Percentiles rank a stretch among this genome's conserved stretches.
Evolutionary conservation across 30 jellyfish, hydroid and myxozoan species (phyloP).

Genomic region (Nemopilema nomurai): DNA sequence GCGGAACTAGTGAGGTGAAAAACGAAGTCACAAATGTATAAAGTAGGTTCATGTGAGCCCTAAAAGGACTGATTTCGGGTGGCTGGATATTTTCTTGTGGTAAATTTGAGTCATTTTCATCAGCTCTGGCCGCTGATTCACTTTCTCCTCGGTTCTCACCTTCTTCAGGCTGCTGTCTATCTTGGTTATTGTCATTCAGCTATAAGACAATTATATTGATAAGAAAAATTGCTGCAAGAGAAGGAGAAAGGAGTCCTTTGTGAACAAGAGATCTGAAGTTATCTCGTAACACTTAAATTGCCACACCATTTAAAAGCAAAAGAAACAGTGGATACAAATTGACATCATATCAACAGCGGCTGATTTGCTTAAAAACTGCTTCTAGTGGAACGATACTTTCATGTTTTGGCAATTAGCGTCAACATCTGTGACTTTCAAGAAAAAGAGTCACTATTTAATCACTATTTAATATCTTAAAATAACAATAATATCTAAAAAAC

Average conservation of each 20-base stretch:
- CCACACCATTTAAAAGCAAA: no score
- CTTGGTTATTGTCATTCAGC: conserved; percentile 25
- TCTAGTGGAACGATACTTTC: no score
- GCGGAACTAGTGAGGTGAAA: conserved; percentile 67
- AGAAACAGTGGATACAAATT: no score
- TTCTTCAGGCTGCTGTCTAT: conserved; percentile 17
- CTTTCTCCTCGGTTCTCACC: conserved; percentile 16
- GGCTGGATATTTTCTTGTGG: conserved; percentile 4
- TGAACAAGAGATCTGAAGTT: no score
- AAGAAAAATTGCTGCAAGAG: neutral
- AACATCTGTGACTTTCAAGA: no score
- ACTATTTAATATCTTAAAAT: no score
- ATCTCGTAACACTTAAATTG: no score
- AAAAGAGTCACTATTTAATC: no score
- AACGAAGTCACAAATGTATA: conserved; percentile 71
- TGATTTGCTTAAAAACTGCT: no score
- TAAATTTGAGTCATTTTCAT: conserved; percentile 11
- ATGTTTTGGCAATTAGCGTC: no score
- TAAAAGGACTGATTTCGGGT: conserved; percentile 25
- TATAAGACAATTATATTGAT: neutral
- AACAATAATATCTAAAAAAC: neutral
- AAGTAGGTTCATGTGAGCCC: conserved; percentile 35
- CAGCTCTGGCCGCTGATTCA: neutral
- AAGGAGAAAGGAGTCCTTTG: neutral
- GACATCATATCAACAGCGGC: no score